A percentile compares a stretch with the other conserved stretches of the same genome.
phyloP scores from a whole-genome alignment of 2,797 vertebrate species.

The Amniataba percoides region DNA sequence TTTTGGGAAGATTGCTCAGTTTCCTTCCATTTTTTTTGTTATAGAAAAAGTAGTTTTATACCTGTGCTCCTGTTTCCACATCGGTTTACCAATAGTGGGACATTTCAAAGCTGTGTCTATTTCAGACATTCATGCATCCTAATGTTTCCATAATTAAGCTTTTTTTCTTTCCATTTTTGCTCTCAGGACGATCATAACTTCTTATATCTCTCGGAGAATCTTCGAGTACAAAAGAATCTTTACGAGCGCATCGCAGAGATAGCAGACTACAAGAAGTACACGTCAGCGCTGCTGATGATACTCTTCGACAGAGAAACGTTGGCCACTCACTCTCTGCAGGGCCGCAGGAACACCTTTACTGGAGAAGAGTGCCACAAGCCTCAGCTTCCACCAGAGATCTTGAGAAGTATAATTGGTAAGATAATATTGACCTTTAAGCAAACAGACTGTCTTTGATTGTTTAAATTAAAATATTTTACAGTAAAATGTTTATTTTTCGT shows the following conservation, averaged over 20 bases:
- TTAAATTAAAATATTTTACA: too few species aligned
- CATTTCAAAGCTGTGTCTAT: not conserved
- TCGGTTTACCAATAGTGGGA: not conserved
- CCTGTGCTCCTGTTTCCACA: not conserved
- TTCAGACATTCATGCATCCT: not conserved
- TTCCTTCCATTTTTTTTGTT: slow-evolving; percentile 9
- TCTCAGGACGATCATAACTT: slow-evolving; percentile 73
- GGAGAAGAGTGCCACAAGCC: slow-evolving; percentile 82
- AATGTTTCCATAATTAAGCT: not conserved
- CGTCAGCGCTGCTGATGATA: slow-evolving; percentile 82
- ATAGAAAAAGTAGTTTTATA: not conserved
- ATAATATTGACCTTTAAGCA: not conserved
- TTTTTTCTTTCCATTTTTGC: not conserved
- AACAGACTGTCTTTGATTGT: not conserved
- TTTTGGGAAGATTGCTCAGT: not conserved
- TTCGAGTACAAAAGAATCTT: slow-evolving; percentile 80
- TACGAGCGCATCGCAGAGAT: slow-evolving; percentile 82
- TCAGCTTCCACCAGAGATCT: slow-evolving; percentile 81
- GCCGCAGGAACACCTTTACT: slow-evolving; percentile 75
- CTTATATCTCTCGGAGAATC: slow-evolving; percentile 77
- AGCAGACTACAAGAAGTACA: slow-evolving; percentile 84
- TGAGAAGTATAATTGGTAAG: slow-evolving; percentile 80
- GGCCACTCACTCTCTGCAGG: slow-evolving; percentile 84
- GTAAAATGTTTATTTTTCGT: slow-evolving; percentile 3
- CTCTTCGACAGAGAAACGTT: slow-evolving; percentile 84